A percentile compares a stretch with the other conserved stretches of the same genome.
These are phyloP conservation scores for Tangara arthus DNA, from an alignment of 2,797 vertebrate genomes.

Conservation along the genomic window DNA sequence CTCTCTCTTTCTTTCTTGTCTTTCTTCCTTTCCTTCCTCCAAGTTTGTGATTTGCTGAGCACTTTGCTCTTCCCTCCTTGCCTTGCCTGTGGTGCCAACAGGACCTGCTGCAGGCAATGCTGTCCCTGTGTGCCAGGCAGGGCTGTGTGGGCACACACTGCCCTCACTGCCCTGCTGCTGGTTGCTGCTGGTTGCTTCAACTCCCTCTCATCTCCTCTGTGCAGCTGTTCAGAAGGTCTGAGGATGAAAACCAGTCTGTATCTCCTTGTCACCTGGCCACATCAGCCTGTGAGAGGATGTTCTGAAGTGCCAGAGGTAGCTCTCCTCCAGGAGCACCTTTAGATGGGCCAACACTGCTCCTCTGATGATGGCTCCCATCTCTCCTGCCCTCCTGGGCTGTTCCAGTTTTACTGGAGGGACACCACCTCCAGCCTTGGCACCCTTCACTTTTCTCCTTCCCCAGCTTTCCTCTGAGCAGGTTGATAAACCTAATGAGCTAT, in stretches of 20 bases:
- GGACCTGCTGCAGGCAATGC: background rate
- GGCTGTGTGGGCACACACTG: background rate
- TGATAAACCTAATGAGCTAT: conserved; percentile 31
- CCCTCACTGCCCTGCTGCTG: background rate
- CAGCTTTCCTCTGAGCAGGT: background rate
- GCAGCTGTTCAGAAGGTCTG: background rate
- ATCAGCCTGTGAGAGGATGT: rapidly evolving
- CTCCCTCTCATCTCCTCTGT: background rate
- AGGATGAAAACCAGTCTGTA: background rate
- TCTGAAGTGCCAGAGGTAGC: background rate
- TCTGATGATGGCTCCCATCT: background rate
- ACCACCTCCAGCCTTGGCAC: background rate
- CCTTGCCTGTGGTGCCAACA: background rate
- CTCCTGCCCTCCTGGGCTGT: background rate
- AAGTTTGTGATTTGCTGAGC: background rate
- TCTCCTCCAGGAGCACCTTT: background rate
- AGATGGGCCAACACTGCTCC: background rate
- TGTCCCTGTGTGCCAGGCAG: background rate
- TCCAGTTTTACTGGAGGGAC: background rate
- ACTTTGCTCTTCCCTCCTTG: background rate
- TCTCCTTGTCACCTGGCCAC: background rate
- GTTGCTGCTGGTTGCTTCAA: background rate
- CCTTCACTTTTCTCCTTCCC: background rate
- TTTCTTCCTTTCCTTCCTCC: background rate
- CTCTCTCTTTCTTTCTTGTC: no score